Percentiles rank a stretch among this genome's conserved stretches.
phyloP scores from a whole-genome alignment of 35 echinoderm and acorn worm species.

The Anneissia japonica region DNA sequence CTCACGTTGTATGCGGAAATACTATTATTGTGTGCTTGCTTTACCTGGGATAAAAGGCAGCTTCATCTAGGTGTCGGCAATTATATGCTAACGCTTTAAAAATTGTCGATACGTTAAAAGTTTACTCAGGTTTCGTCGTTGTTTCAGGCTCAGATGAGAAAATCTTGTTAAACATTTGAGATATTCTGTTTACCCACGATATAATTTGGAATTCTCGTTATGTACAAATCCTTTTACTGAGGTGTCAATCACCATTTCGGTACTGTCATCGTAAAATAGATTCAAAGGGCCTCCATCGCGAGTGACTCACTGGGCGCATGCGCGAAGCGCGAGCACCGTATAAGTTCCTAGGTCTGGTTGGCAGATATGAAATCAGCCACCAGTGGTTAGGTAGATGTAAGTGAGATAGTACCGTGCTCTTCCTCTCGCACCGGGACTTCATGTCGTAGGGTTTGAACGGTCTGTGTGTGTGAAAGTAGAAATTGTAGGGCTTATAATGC shows the following conservation, averaged over 20 bases:
- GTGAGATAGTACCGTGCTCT: background rate
- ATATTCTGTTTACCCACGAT: background rate
- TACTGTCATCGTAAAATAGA: background rate
- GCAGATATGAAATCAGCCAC: constrained; percentile 1
- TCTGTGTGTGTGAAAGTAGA: background rate
- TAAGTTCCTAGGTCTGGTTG: background rate
- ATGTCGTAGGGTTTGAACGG: background rate
- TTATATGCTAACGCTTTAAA: too few relatives aligned
- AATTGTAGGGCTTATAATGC: background rate
- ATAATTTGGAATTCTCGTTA: constrained; percentile 2
- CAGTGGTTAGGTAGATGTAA: background rate
- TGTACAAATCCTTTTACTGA: background rate
- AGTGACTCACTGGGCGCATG: background rate
- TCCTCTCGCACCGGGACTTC: background rate
- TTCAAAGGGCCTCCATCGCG: background rate
- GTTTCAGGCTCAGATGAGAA: background rate
- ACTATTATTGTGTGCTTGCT: too few relatives aligned
- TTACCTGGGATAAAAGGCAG: too few relatives aligned
- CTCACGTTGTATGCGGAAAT: too few relatives aligned
- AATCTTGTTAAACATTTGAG: background rate
- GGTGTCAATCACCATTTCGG: background rate
- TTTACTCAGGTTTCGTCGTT: background rate
- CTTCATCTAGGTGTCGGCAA: too few relatives aligned
- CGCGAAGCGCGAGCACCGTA: background rate
- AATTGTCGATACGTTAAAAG: background rate